Conservation (phyloP, 2,888 invertebrate species). For the Resseliella maxima region DNA sequence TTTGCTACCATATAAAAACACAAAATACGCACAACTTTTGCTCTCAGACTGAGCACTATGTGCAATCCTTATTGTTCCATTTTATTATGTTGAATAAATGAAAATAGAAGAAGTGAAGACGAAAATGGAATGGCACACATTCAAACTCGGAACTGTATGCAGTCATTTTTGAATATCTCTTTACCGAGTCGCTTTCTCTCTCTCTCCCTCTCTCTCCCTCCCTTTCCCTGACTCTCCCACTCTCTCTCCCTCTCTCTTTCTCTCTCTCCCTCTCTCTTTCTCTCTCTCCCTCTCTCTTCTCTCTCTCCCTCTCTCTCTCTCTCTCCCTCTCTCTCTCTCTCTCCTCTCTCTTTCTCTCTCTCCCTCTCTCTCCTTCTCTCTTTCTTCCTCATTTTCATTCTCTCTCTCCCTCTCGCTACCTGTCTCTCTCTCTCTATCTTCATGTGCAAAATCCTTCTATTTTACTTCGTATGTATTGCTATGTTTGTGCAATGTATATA, state of each 20-base stretch:
- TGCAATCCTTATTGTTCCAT: slow-evolving; percentile 16
- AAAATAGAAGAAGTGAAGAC: slow-evolving; percentile 1
- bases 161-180: neutral
- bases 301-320: no score
- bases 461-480: neutral
- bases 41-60: neutral
- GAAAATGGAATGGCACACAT: neutral
- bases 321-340: no score
- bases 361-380: no score
- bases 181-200: no score
- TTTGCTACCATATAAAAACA: neutral
- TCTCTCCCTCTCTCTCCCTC: no score
- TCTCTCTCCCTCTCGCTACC: no score
- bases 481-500: neutral
- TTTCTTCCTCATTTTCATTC: no score
- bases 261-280: no score
- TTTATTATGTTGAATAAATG: slow-evolving; percentile 22
- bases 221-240: no score
- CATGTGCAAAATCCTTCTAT: neutral
- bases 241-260: no score
- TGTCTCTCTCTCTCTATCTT: neutral
- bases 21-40: neutral
- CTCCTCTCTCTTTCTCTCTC: no score
- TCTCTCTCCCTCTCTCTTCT: no score
- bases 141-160: neutral